Conservation (phyloP, 1,140 invertebrate species). For the Dendroctonus valens region DNA sequence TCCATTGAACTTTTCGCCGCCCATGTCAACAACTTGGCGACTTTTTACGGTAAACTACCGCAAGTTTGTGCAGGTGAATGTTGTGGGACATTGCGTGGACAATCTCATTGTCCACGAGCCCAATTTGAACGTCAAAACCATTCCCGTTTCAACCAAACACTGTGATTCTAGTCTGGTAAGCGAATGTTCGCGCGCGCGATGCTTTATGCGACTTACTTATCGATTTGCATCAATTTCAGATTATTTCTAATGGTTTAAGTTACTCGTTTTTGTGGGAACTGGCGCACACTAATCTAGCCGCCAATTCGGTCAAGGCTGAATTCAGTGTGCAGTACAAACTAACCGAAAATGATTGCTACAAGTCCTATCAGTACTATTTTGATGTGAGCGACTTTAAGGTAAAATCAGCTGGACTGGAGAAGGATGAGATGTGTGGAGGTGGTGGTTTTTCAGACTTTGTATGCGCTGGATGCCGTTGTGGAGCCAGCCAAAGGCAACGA, state of each 20-base stretch:
- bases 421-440: too few relatives aligned
- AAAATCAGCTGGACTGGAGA: slow-evolving; percentile 35
- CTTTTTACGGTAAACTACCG: slow-evolving; percentile 77
- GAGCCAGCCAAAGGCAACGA: slow-evolving; percentile 80
- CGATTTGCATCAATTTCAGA: too few relatives aligned
- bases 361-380: slow-evolving; percentile 58
- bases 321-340: slow-evolving; percentile 50
- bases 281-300: slow-evolving; percentile 25
- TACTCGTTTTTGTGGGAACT: slow-evolving; percentile 84
- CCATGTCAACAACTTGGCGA: slow-evolving; percentile 74
- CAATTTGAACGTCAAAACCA: slow-evolving; percentile 51
- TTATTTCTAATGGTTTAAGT: slow-evolving; percentile 66
- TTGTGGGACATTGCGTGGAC: slow-evolving; percentile 59
- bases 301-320: slow-evolving; percentile 41
- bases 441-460: slow-evolving; percentile 67
- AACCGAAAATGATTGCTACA: slow-evolving; percentile 49
- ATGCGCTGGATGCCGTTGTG: slow-evolving; percentile 75
- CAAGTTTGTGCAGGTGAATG: slow-evolving; percentile 77
- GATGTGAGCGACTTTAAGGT: slow-evolving; percentile 65
- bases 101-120: slow-evolving; percentile 38
- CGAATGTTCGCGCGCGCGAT: not conserved
- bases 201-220: too few relatives aligned
- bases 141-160: slow-evolving; percentile 58
- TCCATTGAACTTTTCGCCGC: slow-evolving; percentile 75
- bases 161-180: slow-evolving; percentile 55